Conservation (phyloP, 2,888 invertebrate species). For the Desoria tigrina region DNA sequence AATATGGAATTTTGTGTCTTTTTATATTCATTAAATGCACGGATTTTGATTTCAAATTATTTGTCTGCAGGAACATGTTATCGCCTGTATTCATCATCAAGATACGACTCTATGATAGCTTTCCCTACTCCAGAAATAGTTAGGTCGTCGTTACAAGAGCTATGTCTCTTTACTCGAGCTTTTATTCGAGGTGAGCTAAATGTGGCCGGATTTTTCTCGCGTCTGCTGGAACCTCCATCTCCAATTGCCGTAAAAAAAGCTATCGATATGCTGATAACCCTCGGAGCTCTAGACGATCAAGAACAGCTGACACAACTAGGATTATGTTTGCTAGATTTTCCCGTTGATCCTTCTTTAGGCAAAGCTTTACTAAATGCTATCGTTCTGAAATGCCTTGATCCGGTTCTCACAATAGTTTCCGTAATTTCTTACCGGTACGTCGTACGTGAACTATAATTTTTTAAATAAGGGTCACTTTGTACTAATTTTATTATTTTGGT, state of each 20-base stretch:
- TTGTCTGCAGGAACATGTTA: conserved; percentile 25
- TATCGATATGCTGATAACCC: conserved; percentile 67
- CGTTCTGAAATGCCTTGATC: conserved; percentile 88
- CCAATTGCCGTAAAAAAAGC: conserved; percentile 75
- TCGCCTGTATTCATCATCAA: conserved; percentile 27
- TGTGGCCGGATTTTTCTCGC: conserved; percentile 78
- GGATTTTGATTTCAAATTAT: too few species aligned
- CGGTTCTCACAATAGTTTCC: conserved; percentile 86
- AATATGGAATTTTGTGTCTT: background rate
- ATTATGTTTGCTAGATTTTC: conserved; percentile 83
- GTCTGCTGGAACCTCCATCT: conserved; percentile 84
- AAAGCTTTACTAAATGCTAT: conserved; percentile 89
- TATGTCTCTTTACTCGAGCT: conserved; percentile 83
- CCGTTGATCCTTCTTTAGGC: conserved; percentile 86
- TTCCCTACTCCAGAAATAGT: conserved; percentile 34
- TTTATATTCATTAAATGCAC: background rate
- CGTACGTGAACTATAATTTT: too few species aligned
- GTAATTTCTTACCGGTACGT: conserved; percentile 74
- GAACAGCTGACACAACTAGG: conserved; percentile 88
- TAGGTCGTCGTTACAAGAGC: conserved; percentile 62
- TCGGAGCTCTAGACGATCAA: conserved; percentile 80
- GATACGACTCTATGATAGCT: conserved; percentile 9
- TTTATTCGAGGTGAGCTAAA: conserved; percentile 73
- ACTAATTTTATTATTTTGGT: too few species aligned
- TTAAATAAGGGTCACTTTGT: too few species aligned